Evolutionary conservation across 2,113 vertebrate species (phyloP).

Genomic region (Nipponia nippon): DNA sequence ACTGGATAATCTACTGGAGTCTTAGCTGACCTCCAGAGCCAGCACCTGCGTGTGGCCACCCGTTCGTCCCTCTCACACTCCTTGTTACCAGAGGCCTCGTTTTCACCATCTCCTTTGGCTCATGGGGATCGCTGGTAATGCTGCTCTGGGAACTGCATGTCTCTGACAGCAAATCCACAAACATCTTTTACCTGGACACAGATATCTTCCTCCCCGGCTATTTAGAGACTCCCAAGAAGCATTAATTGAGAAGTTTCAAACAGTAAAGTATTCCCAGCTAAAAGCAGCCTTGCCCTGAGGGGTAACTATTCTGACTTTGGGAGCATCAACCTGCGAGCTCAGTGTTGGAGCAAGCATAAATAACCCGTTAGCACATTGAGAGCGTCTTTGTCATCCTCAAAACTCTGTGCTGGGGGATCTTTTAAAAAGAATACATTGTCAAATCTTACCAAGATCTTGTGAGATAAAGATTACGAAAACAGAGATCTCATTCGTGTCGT

Average conservation of each 20-base stretch:
- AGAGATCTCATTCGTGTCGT: not conserved
- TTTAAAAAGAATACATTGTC: not conserved
- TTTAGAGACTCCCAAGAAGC: not conserved
- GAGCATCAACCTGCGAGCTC: not conserved
- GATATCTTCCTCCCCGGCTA: not conserved
- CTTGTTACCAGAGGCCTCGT: not conserved
- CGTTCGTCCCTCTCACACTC: not conserved
- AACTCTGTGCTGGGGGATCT: not conserved
- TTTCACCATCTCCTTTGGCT: not conserved
- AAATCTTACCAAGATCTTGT: not conserved
- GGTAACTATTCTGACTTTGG: not conserved
- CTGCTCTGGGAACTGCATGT: not conserved
- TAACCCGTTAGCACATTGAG: not conserved
- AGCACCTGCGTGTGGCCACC: not conserved
- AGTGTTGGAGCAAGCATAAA: not conserved
- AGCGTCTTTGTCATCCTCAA: not conserved
- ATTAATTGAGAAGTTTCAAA: not conserved
- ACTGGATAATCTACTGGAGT: not conserved
- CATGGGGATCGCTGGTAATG: rapidly evolving
- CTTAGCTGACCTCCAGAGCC: not conserved
- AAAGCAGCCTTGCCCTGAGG: not conserved
- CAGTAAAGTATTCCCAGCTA: not conserved
- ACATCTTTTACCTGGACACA: not conserved
- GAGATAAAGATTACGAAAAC: not conserved
- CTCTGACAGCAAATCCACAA: not conserved